Evolutionary conservation across 2,888 invertebrate species (phyloP), one percentile per base, ranked within the genome.

Genomic region (Lordiphosa fenestrarum): DNA sequence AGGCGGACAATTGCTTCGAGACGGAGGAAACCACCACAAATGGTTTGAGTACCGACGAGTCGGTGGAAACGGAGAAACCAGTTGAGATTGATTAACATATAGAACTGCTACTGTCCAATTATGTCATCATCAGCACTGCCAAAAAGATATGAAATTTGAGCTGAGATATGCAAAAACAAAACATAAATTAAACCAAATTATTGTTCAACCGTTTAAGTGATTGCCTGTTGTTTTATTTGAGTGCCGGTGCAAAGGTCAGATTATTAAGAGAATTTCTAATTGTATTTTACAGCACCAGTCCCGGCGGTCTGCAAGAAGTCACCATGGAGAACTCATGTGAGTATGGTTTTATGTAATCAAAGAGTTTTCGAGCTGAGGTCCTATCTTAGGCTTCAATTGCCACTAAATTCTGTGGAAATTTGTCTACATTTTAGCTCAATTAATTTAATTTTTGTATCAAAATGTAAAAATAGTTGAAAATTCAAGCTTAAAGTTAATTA

Each of bases 241-340:
- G 15, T 15, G 37, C 40, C 38, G 10, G 44, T 36, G 21, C 38
- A 49, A 66, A 63, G 57, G 65, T 57, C 62, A 37, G 15, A 3
- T 54, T 42, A 53, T 40, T 48, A 13, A 13, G 9, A 15, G 33
- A 40, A 40, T 37, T 19, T 47, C 21, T 44, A 56, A 56, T 56
- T 63, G 46, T 77, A 80, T 87, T 92, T 92, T 92, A 48, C 92
- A 94, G 94, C 86, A 93, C 93, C 53, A 94, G 93, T 86, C 94
- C 94, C 13, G 91, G 93, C 67, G 93, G 92, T 84, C 89, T 94
- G 63, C 92, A 94, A 88, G 94, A 94, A 90, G 92, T 93, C 88
- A 92, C 93, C 44, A 88, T 93, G 86, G 91, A 92, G 76, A 88
- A 86, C 74, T 86, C 89, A 76, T 89, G 89, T 89, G 77, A 88